Evolutionary conservation across 2,113 vertebrate species (phyloP).

Genomic region (Drymodes brunneopygia): DNA sequence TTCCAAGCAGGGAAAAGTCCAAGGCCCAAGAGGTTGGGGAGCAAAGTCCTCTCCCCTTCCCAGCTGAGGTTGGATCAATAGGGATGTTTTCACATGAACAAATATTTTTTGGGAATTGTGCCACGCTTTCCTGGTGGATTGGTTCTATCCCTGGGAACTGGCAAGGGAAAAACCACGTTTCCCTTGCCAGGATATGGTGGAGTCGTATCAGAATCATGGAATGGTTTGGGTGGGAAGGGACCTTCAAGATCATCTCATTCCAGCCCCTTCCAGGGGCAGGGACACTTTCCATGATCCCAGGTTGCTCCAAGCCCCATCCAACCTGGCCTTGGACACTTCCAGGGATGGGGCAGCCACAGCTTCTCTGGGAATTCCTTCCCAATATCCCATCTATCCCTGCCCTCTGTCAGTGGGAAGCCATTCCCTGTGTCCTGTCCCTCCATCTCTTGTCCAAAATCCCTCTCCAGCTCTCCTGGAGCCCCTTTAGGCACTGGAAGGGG

Average conservation of each 20-base stretch:
- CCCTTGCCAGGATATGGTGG: not conserved
- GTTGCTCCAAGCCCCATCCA: accelerated
- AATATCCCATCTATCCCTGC: not conserved
- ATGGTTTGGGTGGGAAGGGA: not conserved
- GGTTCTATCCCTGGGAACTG: not conserved
- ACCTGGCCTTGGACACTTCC: not conserved
- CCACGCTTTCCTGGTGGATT: accelerated
- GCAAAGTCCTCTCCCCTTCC: not conserved
- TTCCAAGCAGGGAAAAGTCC: not conserved
- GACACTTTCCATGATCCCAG: not conserved
- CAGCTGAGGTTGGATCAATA: not conserved
- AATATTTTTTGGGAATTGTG: not conserved
- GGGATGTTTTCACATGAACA: accelerated
- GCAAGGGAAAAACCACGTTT: not conserved
- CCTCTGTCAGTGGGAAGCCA: not conserved
- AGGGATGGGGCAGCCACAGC: not conserved
- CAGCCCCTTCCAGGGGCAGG: not conserved
- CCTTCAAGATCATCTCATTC: not conserved
- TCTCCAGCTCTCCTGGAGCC: not conserved
- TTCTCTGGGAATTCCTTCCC: not conserved
- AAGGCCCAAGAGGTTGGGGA: accelerated
- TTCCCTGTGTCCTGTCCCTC: not conserved
- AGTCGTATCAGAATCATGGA: not conserved
- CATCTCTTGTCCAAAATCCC: accelerated
- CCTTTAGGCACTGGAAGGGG: accelerated